Base-by-base conservation (phyloP, 2,113 vertebrate genomes). In the Pachycephala philippinensis region DNA sequence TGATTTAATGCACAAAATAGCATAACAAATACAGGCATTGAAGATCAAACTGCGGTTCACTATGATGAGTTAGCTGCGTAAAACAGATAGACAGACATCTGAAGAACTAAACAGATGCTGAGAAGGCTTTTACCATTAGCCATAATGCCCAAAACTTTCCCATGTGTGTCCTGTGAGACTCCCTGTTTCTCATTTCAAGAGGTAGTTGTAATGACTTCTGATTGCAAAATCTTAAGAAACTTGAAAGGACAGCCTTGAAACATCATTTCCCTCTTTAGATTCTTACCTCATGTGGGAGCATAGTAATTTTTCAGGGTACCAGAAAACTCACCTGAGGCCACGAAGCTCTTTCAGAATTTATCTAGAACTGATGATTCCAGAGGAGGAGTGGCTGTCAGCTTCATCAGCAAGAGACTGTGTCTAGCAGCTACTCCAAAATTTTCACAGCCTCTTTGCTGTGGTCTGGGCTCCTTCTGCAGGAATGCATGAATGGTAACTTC, bases 1-100 rank as follows among this genome's bases (percentile, higher is more conserved):
- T 90, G 53, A 84, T 87, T 93, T 95, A 76, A 72, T 47, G 75
- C 10, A 87, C 71, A 90, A 93, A 96, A 88, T 8, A 77, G 30
- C 75, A 77, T 44, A 93, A 92, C 33, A 96, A 87, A 89, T 72
- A 28, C 11, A 85, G 45, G 8, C 50, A 75, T 37, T 77, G 44
- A 50, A 84, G 59, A 86, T 77, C 33, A 85, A 65, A 30, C 13
- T 69, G 69, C 50, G 19, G 20, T 61, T 85, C 42, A 40, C 45
- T 74, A 23, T 33, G 13, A 45, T 24, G 84, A 83, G 61, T 16
- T 63, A 33, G 22, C 57, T 79, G 15, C 47, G 35, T 88, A 91
- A 82, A 85, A 33, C 50, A 83, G 45, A 92, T 30, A 69, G 28
- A 71, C 2, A 59, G 23, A 63, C 33, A 39, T 26, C 27, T n/a